These are phyloP conservation scores for Cephalopachus bancanus DNA, from an alignment of 2,797 vertebrate genomes.

Conservation along the genomic window DNA sequence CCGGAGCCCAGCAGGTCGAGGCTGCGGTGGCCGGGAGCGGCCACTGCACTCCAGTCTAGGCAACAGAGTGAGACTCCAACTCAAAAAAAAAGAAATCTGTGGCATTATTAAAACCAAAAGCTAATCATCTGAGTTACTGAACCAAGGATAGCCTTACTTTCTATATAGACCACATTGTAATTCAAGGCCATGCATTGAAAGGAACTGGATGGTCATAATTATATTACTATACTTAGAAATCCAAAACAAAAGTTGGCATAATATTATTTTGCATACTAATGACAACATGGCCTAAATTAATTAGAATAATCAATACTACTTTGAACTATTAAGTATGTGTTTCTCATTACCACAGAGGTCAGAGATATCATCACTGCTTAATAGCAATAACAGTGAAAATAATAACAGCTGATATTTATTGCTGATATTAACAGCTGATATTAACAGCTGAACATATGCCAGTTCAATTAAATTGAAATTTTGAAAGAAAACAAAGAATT, in stretches of 20 bases:
- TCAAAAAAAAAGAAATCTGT: background rate
- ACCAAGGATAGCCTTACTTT: background rate
- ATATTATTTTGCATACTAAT: slow-evolving; percentile 8
- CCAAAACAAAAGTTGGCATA: slow-evolving; percentile 2
- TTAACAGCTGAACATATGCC: background rate
- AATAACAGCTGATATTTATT: background rate
- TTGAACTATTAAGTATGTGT: background rate
- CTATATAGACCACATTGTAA: background rate
- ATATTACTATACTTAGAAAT: background rate
- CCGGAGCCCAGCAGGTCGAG: no score
- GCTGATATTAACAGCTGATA: background rate
- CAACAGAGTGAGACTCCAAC: no score
- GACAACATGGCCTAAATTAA: background rate
- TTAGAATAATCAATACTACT: background rate
- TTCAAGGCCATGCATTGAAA: background rate
- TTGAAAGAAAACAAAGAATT: slow-evolving; percentile 10
- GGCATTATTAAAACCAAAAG: background rate
- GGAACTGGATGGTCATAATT: background rate
- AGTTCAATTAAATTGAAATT: background rate
- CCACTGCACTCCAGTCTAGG: no score
- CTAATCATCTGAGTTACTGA: background rate
- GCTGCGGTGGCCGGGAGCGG: no score
- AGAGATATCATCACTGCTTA: background rate
- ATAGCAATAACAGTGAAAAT: background rate
- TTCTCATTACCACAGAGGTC: background rate